Percentiles rank a stretch among this genome's conserved stretches.
phyloP scores from a whole-genome alignment of 2,888 invertebrate genomes.

The Synanthedon myopaeformis region DNA sequence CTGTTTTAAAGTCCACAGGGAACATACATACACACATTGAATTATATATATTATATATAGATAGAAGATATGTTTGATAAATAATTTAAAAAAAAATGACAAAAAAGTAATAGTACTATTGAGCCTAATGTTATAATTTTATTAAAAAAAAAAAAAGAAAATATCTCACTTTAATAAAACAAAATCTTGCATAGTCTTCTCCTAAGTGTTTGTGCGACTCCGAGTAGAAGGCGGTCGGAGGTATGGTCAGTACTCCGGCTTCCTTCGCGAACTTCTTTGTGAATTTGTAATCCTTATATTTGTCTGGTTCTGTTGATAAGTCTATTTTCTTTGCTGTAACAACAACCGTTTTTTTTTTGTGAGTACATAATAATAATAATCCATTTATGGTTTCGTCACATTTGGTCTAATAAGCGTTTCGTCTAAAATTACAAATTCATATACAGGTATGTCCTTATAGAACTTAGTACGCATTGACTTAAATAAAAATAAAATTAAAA shows the following conservation, averaged over 20 bases:
- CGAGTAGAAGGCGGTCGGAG: conserved; percentile 94
- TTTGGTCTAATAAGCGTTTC: too few relatives aligned
- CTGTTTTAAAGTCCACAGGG: too few relatives aligned
- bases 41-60: too few relatives aligned
- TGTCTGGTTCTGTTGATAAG: conserved; percentile 76
- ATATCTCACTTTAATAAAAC: conserved; percentile 86
- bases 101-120: not conserved
- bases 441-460: too few relatives aligned
- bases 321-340: conserved; percentile 73
- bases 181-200: conserved; percentile 90
- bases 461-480: too few relatives aligned
- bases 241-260: conserved; percentile 92
- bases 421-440: too few relatives aligned
- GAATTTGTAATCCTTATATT: conserved; percentile 88
- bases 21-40: too few relatives aligned
- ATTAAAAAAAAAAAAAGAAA: not conserved
- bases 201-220: conserved; percentile 81
- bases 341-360: not conserved
- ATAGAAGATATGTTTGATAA: too few relatives aligned
- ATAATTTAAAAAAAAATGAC: not conserved
- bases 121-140: not conserved
- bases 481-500: too few relatives aligned
- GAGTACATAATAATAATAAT: too few relatives aligned
- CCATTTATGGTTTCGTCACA: too few relatives aligned
- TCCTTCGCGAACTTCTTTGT: conserved; percentile 96